phyloP scores from a whole-genome alignment of 2,888 invertebrate genomes.

The Scaptomyza cyrtandrae region DNA sequence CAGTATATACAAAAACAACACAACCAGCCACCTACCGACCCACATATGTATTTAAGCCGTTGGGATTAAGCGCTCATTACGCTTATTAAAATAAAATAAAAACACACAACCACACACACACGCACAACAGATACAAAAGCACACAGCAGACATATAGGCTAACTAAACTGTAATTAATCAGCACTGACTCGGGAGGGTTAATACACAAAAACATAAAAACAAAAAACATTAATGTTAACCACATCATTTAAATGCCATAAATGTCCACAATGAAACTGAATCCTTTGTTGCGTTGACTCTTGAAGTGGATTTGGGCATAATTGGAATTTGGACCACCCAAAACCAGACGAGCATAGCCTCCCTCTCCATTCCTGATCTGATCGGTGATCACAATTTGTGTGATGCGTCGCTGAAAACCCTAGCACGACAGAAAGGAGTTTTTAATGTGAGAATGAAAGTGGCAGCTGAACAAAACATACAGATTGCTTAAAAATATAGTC shows the following conservation, averaged over 20 bases:
- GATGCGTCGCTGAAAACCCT: conserved; percentile 64
- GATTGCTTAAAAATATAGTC: conserved; percentile 56
- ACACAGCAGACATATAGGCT: conserved; percentile 9
- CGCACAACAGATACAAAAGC: background rate
- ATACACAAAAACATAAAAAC: background rate
- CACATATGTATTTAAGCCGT: conserved; percentile 3
- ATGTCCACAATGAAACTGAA: conserved; percentile 85
- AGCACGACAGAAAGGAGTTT: background rate
- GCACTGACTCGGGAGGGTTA: background rate
- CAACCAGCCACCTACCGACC: background rate
- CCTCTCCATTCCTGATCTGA: conserved; percentile 84
- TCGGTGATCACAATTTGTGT: conserved; percentile 84
- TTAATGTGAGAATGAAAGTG: background rate
- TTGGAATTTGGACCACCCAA: conserved; percentile 83
- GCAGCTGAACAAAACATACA: conserved; percentile 29
- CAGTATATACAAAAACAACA: conserved; percentile 16
- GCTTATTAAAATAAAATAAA: conserved; percentile 38
- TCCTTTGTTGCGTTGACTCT: conserved; percentile 84
- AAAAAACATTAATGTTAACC: background rate
- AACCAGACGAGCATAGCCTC: conserved; percentile 83
- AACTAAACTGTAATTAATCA: conserved; percentile 49
- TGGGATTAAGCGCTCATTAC: conserved; percentile 32
- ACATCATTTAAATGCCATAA: conserved; percentile 76
- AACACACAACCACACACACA: background rate
- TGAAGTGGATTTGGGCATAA: conserved; percentile 83